phyloP scores from a whole-genome alignment of 2,797 vertebrate genomes.

The Sebastolobus alascanus region DNA sequence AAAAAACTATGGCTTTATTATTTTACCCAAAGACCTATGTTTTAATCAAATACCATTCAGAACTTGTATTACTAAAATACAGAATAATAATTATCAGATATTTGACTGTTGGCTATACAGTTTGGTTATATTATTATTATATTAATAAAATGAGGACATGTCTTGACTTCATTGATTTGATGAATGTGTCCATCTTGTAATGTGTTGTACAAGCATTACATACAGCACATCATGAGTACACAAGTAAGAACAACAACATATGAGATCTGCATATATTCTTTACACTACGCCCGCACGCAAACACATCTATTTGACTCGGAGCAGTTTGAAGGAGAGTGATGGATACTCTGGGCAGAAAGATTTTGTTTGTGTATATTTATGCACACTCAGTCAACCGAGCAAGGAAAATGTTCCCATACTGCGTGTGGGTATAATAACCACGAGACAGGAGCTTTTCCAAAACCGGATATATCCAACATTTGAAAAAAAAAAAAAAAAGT shows the following conservation, averaged over 20 bases:
- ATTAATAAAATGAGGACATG: not conserved
- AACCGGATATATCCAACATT: constrained; percentile 27
- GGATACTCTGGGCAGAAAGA: not conserved
- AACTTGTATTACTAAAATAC: not conserved
- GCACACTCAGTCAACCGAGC: constrained; percentile 15
- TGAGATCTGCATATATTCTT: not conserved
- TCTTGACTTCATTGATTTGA: not conserved
- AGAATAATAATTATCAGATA: not conserved
- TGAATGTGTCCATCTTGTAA: constrained; percentile 1
- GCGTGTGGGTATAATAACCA: constrained; percentile 30
- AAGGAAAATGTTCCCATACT: constrained; percentile 25
- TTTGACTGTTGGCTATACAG: not conserved
- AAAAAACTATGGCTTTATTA: not conserved
- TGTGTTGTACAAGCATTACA: constrained; percentile 11
- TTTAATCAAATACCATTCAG: not conserved
- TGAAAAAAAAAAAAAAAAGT: not conserved
- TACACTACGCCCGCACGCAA: not conserved
- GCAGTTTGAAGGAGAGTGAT: not conserved
- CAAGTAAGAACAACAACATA: not conserved
- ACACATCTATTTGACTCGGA: not conserved
- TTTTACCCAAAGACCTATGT: not conserved
- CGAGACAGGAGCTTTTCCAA: constrained; percentile 22
- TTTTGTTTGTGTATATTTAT: constrained; percentile 49
- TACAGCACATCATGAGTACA: not conserved
- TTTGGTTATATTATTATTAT: not conserved